Conservation (phyloP, 2,888 invertebrate species). For the Hydropsyche betteni region DNA sequence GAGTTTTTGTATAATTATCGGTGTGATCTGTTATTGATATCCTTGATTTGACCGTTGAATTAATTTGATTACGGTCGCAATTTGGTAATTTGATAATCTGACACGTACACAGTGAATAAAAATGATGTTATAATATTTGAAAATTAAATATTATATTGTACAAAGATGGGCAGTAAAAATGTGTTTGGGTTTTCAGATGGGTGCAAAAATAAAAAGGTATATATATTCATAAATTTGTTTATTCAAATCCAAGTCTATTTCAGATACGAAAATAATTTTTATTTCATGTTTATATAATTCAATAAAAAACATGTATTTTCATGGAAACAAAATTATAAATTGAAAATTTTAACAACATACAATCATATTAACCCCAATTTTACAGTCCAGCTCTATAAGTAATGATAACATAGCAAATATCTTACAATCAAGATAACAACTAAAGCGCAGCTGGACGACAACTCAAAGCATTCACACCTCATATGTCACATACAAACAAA, state of each 20-base stretch:
- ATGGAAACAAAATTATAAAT: slow-evolving; percentile 12
- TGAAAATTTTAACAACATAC: too few species aligned
- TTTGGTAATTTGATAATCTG: too few species aligned
- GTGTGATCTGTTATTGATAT: too few species aligned
- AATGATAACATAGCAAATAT: not conserved
- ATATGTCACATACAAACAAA: not conserved
- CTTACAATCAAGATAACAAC: slow-evolving; percentile 37
- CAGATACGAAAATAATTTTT: slow-evolving; percentile 48
- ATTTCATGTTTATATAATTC: slow-evolving; percentile 34
- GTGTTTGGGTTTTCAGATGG: too few species aligned
- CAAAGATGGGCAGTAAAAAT: too few species aligned
- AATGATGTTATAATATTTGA: too few species aligned
- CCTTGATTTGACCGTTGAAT: too few species aligned
- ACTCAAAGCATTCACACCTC: slow-evolving; percentile 24
- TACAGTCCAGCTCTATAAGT: not conserved
- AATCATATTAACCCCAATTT: too few species aligned
- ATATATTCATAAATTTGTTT: slow-evolving; percentile 45
- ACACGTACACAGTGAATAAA: too few species aligned
- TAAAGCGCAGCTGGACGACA: slow-evolving; percentile 37
- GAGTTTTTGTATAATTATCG: too few species aligned
- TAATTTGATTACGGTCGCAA: too few species aligned
- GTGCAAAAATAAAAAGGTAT: not conserved
- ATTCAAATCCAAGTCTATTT: slow-evolving; percentile 48
- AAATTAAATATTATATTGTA: too few species aligned
- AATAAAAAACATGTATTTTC: slow-evolving; percentile 8